A percentile compares a stretch with the other conserved stretches of the same genome.
These are phyloP conservation scores for Malacosoma neustria DNA, from an alignment of 2,888 invertebrate species.

Conservation along the genomic window DNA sequence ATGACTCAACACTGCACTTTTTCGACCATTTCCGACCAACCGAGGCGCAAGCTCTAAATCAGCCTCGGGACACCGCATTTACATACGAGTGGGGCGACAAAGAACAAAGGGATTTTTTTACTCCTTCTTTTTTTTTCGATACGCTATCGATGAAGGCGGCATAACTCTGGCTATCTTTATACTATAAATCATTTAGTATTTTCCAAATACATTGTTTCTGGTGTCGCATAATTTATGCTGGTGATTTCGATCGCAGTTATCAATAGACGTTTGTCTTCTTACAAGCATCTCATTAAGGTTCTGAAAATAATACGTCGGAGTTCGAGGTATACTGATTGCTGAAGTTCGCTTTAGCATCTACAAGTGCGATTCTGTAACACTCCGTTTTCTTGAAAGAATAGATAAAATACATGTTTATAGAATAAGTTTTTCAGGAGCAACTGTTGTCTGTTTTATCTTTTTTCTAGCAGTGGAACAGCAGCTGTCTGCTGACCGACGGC, in stretches of 20 bases:
- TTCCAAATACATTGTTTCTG: slow-evolving; percentile 21
- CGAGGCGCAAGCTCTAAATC: slow-evolving; percentile 58
- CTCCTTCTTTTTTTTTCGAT: slow-evolving; percentile 36
- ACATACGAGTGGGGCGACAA: slow-evolving; percentile 66
- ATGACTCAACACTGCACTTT: slow-evolving; percentile 25
- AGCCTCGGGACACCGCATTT: slow-evolving; percentile 46
- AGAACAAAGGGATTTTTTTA: slow-evolving; percentile 54
- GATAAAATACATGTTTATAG: too few relatives aligned
- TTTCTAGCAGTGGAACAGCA: too few relatives aligned
- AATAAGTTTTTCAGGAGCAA: too few relatives aligned
- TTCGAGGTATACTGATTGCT: too few relatives aligned
- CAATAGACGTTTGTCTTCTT: too few relatives aligned
- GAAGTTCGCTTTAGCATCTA: too few relatives aligned
- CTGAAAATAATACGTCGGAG: too few relatives aligned
- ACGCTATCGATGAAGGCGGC: slow-evolving; percentile 49
- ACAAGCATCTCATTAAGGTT: too few relatives aligned
- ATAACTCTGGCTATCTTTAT: slow-evolving; percentile 42
- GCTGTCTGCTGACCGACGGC: too few relatives aligned
- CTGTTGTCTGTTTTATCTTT: too few relatives aligned
- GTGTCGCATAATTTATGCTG: slow-evolving; percentile 18
- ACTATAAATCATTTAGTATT: slow-evolving; percentile 47
- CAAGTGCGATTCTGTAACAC: too few relatives aligned
- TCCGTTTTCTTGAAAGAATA: too few relatives aligned
- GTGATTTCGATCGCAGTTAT: neutral
- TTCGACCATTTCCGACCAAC: slow-evolving; percentile 45